A percentile compares a stretch with the other conserved stretches of the same genome.
phyloP scores from a whole-genome alignment of 2,797 vertebrate genomes.

The Aldrovandia affinis region DNA sequence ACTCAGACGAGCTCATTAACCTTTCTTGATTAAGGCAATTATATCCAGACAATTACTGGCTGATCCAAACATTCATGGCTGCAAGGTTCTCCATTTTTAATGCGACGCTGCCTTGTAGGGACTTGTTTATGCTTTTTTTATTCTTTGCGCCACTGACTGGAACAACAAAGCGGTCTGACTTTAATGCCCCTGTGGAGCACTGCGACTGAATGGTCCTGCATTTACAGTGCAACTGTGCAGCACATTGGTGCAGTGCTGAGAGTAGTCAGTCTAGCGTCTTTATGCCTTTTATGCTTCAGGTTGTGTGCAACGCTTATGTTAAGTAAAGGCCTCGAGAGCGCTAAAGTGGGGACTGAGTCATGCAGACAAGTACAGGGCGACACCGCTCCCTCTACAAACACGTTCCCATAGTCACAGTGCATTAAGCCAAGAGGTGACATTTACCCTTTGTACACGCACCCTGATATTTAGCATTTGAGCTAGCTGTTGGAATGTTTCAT shows the following conservation, averaged over 20 bases:
- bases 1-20: constrained; percentile 11
- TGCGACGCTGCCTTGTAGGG: not conserved
- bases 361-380: not conserved
- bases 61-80: not conserved
- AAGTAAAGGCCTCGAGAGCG: too few relatives aligned
- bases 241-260: not conserved
- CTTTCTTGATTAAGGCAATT: constrained; percentile 16
- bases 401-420: too few relatives aligned
- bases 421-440: too few relatives aligned
- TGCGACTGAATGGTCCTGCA: not conserved
- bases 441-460: too few relatives aligned
- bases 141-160: not conserved
- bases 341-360: not conserved
- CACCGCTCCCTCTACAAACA: too few relatives aligned
- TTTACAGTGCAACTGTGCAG: not conserved
- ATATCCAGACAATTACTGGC: not conserved
- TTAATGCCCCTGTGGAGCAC: not conserved
- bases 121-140: not conserved
- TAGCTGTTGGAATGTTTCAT: too few relatives aligned
- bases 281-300: not conserved
- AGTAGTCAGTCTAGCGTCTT: not conserved
- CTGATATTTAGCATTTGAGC: too few relatives aligned
- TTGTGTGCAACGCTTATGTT: not conserved
- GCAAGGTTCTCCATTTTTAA: not conserved
- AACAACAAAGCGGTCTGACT: not conserved